Evolutionary conservation across 2,797 vertebrate genomes (phyloP), one percentile per base, ranked within the genome.

Genomic region (Melanotaenia boesemani): DNA sequence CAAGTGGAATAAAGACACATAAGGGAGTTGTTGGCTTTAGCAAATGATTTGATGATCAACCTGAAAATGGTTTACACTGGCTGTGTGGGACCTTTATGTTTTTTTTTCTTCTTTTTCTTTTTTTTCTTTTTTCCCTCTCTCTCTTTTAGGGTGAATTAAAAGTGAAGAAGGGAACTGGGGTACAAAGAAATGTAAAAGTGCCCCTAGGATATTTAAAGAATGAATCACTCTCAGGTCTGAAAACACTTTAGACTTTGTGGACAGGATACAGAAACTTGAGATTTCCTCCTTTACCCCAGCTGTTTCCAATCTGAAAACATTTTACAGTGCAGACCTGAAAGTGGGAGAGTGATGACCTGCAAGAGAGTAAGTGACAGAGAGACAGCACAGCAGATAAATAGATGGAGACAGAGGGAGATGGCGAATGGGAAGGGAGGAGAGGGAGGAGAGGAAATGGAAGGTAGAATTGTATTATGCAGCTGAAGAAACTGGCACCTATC

Each of bases 1-100:
- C 91, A 82, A 77, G 86, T 93, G 79, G 92, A 94, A 95, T 92
- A 92, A 95, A 94, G 91, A 94, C 92, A 80, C 90, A 76, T 89
- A 82, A 77, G 87, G 92, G 94, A 91, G 76, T 89, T 87, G 88
- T 93, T 95, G 82, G 68, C 83, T 79, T 84, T 84, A 91, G 92
- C 89, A 95, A 95, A 94, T 90, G 88, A 91, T 93, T 91, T 90
- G 81, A 85, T 87, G 80, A 90, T 91, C 93, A 81, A 85, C 89
- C 85, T 85, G 88, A 92, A 91, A 94, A 92, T 79, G 84, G 86
- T 89, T 93, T 91, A 92, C 77, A 85, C 89, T 89, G 63, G 89
- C 85, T 92, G 85, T 93, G 94, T 75, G 57, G 72, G 37, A 71
- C 39, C 77, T 34, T 34, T 34, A 9, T 34, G 6, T 34, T 34